phyloP scores from a whole-genome alignment of 2,113 vertebrate genomes.

The Oxyura jamaicensis region DNA sequence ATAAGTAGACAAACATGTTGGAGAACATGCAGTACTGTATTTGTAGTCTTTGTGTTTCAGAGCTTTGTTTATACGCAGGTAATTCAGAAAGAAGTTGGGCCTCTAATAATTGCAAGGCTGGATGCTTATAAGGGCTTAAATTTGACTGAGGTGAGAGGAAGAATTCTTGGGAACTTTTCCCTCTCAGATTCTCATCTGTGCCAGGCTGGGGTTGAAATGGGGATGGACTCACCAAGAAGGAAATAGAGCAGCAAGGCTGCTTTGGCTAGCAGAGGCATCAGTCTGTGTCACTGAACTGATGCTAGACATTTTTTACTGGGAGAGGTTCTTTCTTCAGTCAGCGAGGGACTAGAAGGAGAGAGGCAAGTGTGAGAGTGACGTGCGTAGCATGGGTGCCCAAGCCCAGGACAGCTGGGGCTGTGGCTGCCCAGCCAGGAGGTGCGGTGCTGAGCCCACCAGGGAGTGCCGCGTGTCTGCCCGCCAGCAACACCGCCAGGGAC shows the following conservation, averaged over 20 bases:
- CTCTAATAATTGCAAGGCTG: not conserved
- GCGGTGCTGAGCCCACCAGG: not conserved
- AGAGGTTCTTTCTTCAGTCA: not conserved
- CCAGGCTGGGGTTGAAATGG: not conserved
- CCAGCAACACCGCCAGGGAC: not conserved
- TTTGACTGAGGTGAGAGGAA: not conserved
- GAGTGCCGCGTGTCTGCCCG: not conserved
- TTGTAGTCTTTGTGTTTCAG: not conserved
- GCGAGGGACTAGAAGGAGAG: not conserved
- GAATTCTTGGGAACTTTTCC: not conserved
- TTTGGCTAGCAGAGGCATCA: not conserved
- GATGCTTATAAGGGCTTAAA: not conserved
- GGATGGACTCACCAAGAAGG: not conserved
- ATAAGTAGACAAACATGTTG: not conserved
- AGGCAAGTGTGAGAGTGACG: not conserved
- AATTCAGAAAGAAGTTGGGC: not conserved
- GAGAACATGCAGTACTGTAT: not conserved
- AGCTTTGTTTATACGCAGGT: not conserved
- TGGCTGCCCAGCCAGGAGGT: not conserved
- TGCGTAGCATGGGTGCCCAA: accelerated
- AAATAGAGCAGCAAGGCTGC: not conserved
- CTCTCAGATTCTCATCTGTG: not conserved
- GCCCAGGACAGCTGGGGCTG: not conserved
- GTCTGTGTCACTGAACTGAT: not conserved
- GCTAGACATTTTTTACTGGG: not conserved